A percentile compares a stretch with the other conserved stretches of the same genome.
Conservation (phyloP, 2,113 vertebrate genomes). For the Zootoca vivipara region DNA sequence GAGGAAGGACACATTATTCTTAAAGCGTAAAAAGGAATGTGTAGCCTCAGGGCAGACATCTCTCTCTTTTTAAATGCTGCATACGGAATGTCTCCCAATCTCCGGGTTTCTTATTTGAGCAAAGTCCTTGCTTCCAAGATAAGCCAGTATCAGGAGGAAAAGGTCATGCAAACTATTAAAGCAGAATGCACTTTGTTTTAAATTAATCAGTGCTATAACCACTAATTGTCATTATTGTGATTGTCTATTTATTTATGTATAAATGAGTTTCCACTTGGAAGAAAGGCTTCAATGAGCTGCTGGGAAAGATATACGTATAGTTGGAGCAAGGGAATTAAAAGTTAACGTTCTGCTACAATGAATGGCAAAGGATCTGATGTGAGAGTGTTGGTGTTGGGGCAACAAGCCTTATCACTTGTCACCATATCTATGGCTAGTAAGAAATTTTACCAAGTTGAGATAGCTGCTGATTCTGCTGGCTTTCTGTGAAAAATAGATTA, state of each 20-base stretch:
- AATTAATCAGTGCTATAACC: not conserved
- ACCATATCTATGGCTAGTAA: not conserved
- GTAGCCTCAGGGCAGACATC: not conserved
- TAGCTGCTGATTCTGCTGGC: not conserved
- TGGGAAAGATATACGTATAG: not conserved
- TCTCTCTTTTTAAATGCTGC: conserved; percentile 36
- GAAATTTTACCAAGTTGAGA: not conserved
- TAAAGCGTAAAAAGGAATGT: conserved; percentile 25
- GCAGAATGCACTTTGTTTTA: not conserved
- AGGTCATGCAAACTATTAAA: not conserved
- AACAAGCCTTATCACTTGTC: not conserved
- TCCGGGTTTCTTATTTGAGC: conserved; percentile 15
- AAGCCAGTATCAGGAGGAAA: not conserved
- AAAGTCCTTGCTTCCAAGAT: conserved; percentile 20
- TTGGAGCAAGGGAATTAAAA: not conserved
- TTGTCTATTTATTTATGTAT: not conserved
- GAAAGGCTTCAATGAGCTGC: too few species aligned
- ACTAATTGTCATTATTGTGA: not conserved
- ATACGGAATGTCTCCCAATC: conserved; percentile 12
- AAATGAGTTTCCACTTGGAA: not conserved
- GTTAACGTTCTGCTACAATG: not conserved
- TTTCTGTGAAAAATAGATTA: not conserved
- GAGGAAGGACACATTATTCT: conserved; percentile 40
- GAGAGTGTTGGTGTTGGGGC: not conserved
- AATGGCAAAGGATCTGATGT: not conserved